Evolutionary conservation across 2,113 vertebrate genomes (phyloP).

Genomic region (Anolis sagrei): DNA sequence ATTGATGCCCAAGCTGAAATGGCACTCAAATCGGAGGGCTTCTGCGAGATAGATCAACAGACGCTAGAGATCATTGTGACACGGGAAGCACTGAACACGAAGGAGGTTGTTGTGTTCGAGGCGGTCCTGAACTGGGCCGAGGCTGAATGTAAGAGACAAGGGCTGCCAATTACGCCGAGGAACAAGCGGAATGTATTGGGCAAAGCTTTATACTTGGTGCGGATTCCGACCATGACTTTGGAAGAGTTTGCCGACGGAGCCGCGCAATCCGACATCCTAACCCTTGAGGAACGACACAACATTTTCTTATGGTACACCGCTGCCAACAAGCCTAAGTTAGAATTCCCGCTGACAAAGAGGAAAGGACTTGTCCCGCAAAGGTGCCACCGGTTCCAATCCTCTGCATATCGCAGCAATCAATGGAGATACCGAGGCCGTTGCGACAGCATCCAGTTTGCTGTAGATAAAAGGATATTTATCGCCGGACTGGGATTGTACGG

Average conservation of each 20-base stretch:
- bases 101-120: slow-evolving; percentile 92
- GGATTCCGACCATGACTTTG: slow-evolving; percentile 92
- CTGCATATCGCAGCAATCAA: slow-evolving; percentile 96
- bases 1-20: slow-evolving; percentile 97
- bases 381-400: slow-evolving; percentile 95
- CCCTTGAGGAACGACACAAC: slow-evolving; percentile 93
- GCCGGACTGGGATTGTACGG: slow-evolving; percentile 93
- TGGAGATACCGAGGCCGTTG: slow-evolving; percentile 97
- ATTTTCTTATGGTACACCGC: slow-evolving; percentile 98
- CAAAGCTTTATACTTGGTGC: slow-evolving; percentile 89
- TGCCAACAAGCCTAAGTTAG: slow-evolving; percentile 88
- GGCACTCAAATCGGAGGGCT: slow-evolving; percentile 91
- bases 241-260: slow-evolving; percentile 95
- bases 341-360: slow-evolving; percentile 86
- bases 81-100: slow-evolving; percentile 92
- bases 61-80: slow-evolving; percentile 92
- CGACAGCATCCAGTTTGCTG: slow-evolving; percentile 98
- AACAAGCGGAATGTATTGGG: slow-evolving; percentile 89
- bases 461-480: slow-evolving; percentile 93
- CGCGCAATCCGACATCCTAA: slow-evolving; percentile 92
- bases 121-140: slow-evolving; percentile 91
- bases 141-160: slow-evolving; percentile 90
- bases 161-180: slow-evolving; percentile 75
- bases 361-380: slow-evolving; percentile 86
- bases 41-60: slow-evolving; percentile 92